Conservation (phyloP, 2,113 vertebrate species). For the Syngnathoides biaculeatus region DNA sequence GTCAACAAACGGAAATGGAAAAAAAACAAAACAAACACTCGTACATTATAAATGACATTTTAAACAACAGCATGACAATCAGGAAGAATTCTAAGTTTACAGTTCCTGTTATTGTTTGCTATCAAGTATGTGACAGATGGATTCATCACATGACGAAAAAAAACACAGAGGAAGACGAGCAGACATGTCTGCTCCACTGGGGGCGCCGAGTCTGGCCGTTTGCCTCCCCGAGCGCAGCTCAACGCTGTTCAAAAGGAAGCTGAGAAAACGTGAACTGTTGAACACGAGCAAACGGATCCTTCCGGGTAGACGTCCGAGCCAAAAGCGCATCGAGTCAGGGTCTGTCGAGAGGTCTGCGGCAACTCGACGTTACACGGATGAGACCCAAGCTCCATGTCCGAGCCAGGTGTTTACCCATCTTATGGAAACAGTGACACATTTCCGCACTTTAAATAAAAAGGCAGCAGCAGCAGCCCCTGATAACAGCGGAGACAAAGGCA, state of each 20-base stretch:
- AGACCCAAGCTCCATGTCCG: constrained; percentile 13
- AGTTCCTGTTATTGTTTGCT: constrained; percentile 79
- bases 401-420: constrained; percentile 71
- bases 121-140: constrained; percentile 58
- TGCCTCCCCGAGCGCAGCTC: constrained; percentile 29
- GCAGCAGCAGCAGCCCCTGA: constrained; percentile 43
- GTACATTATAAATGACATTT: constrained; percentile 56
- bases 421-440: constrained; percentile 58
- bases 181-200: constrained; percentile 57
- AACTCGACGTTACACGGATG: no score
- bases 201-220: constrained; percentile 57
- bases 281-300: constrained; percentile 3
- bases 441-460: constrained; percentile 71
- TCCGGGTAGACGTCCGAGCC: background rate
- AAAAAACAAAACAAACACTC: no score
- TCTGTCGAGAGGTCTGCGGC: background rate
- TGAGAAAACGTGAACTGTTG: constrained; percentile 19
- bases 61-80: constrained; percentile 56
- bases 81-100: constrained; percentile 65
- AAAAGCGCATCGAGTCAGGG: background rate
- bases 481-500: constrained; percentile 70
- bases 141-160: constrained; percentile 73
- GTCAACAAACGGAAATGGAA: constrained; percentile 54
- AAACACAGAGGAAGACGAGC: constrained; percentile 58
- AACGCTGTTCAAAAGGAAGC: constrained; percentile 67